Conservation (phyloP, 37 sponge, comb jelly and placozoan genomes). For the Cliona cf. orientalis region DNA sequence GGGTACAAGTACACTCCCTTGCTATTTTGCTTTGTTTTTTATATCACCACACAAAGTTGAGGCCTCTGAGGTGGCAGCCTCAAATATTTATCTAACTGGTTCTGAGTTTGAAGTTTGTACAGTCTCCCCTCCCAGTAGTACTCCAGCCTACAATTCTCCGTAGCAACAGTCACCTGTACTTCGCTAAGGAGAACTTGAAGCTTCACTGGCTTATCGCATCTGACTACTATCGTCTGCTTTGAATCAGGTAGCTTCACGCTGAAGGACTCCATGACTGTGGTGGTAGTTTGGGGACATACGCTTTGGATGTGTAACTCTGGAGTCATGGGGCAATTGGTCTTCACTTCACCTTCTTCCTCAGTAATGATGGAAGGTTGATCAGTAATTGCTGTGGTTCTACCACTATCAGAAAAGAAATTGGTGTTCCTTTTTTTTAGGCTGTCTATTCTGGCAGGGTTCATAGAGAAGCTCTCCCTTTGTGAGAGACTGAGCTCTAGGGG, state of each 20-base stretch:
- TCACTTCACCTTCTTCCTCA: background rate
- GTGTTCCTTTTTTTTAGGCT: background rate
- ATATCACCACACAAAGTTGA: too few species aligned
- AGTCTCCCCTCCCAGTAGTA: conserved; percentile 6
- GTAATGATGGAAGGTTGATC: background rate
- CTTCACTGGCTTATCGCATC: conserved; percentile 42
- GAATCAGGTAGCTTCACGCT: background rate
- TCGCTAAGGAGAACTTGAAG: conserved; percentile 45
- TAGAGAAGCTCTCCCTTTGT: background rate
- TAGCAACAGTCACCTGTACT: conserved; percentile 35
- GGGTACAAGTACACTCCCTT: too few species aligned
- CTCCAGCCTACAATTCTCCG: conserved; percentile 33
- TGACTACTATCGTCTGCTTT: conserved; percentile 24
- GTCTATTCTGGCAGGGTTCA: background rate
- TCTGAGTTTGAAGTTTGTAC: conserved; percentile 17
- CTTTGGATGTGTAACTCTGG: background rate
- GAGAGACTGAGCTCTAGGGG: background rate
- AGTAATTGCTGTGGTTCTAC: background rate
- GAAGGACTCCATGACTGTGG: background rate
- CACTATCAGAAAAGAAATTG: background rate
- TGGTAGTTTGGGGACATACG: background rate
- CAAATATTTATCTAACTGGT: conserved; percentile 28
- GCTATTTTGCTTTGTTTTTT: too few species aligned
- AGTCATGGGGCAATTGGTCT: background rate
- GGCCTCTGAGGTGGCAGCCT: too few species aligned